Percentiles rank a stretch among this genome's conserved stretches.
Evolutionary conservation across 2,113 vertebrate species (phyloP).

Genomic region (Esox niger): DNA sequence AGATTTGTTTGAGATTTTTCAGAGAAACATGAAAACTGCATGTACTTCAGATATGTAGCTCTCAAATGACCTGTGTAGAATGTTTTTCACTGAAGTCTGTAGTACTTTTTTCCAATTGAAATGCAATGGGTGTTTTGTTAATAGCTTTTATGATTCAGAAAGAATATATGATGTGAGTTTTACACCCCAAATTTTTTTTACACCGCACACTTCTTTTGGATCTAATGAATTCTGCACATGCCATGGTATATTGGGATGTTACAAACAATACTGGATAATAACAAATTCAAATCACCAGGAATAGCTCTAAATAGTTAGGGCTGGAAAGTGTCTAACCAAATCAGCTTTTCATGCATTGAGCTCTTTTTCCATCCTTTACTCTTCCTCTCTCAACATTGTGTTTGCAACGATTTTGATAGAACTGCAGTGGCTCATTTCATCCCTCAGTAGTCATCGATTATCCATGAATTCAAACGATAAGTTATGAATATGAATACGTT

Average conservation of each 20-base stretch:
- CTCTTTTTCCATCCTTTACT: conserved; percentile 22
- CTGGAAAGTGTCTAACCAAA: background rate
- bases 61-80: too few species aligned
- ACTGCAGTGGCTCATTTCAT: conserved; percentile 69
- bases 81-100: too few species aligned
- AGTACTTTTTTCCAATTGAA: too few species aligned
- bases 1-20: too few species aligned
- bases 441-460: conserved; percentile 72
- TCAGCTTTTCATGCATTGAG: conserved; percentile 30
- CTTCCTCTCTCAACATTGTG: conserved; percentile 35
- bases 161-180: too few species aligned
- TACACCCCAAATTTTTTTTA: too few species aligned
- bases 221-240: background rate
- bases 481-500: conserved; percentile 67
- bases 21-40: too few species aligned
- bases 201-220: too few species aligned
- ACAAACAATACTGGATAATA: background rate
- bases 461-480: conserved; percentile 71
- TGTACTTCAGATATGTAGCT: too few species aligned
- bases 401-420: conserved; percentile 56
- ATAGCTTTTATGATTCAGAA: too few species aligned
- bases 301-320: background rate
- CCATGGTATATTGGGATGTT: background rate
- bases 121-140: too few species aligned
- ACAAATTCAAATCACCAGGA: background rate